A percentile compares a stretch with the other conserved stretches of the same genome.
These are phyloP conservation scores for Noctilio leporinus DNA, from an alignment of 2,113 vertebrate genomes.

Conservation along the genomic window DNA sequence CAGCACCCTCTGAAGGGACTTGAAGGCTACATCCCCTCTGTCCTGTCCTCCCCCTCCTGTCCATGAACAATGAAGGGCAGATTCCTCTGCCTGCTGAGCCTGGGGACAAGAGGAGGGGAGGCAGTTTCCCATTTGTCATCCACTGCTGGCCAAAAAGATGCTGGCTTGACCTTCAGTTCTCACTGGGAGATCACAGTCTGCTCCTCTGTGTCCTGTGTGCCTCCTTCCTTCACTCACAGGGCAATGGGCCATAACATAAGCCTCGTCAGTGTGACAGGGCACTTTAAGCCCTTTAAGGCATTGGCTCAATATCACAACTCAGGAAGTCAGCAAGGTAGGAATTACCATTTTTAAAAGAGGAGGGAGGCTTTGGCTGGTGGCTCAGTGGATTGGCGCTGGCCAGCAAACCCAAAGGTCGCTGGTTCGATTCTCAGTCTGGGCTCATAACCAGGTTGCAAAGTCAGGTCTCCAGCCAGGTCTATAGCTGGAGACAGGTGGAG, in stretches of 20 bases:
- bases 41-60: neutral
- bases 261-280: neutral
- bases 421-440: no score
- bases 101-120: no score
- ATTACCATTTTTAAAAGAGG: neutral
- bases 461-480: no score
- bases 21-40: neutral
- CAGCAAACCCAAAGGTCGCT: no score
- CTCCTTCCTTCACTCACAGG: neutral
- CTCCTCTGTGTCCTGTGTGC: neutral
- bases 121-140: neutral
- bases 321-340: neutral
- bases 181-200: neutral
- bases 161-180: neutral
- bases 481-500: no score
- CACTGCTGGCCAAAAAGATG: neutral
- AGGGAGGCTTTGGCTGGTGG: no score
- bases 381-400: no score
- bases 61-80: neutral
- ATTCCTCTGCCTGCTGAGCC: neutral
- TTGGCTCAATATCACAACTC: neutral
- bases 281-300: neutral
- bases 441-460: no score
- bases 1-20: neutral
- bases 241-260: neutral